phyloP scores from a whole-genome alignment of 2,113 vertebrate genomes.

The Chionodraco myersi region DNA sequence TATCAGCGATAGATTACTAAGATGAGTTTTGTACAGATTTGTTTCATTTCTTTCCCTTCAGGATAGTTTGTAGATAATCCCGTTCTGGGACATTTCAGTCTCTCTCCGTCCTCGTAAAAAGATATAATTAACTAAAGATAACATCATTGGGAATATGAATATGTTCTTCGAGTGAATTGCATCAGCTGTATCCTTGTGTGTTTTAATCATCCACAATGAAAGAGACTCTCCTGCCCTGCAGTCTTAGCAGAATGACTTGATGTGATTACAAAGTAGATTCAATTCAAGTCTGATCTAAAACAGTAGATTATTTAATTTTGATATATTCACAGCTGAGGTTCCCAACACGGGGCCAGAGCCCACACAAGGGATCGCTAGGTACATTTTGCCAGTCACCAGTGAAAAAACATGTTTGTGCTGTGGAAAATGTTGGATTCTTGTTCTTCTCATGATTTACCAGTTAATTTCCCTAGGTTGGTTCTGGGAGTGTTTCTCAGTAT shows the following conservation, averaged over 20 bases:
- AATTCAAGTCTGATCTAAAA: slow-evolving; percentile 13
- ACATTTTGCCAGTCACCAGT: background rate
- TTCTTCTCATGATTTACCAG: too few species aligned
- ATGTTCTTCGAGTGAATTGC: slow-evolving; percentile 38
- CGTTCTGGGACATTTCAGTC: slow-evolving; percentile 42
- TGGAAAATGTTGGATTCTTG: background rate
- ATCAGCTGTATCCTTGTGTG: slow-evolving; percentile 47
- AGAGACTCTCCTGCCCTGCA: slow-evolving; percentile 1
- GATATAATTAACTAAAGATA: slow-evolving; percentile 59
- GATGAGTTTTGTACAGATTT: slow-evolving; percentile 48
- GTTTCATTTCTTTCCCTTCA: slow-evolving; percentile 49
- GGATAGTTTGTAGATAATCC: slow-evolving; percentile 55
- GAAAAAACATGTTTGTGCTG: background rate
- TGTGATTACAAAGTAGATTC: slow-evolving; percentile 21
- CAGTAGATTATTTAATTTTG: background rate
- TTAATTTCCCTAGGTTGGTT: background rate
- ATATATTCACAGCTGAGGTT: background rate
- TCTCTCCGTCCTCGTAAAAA: slow-evolving; percentile 29
- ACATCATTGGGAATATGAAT: slow-evolving; percentile 21
- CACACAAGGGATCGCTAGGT: background rate
- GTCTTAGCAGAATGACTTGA: background rate
- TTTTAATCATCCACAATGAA: slow-evolving; percentile 14
- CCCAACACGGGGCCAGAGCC: background rate
- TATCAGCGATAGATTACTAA: slow-evolving; percentile 44
- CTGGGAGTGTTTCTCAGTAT: background rate